Evolutionary conservation across 92 coral and sea anemone genomes (phyloP), one percentile per base, ranked within the genome.

Genomic region (Actinernus sp.): DNA sequence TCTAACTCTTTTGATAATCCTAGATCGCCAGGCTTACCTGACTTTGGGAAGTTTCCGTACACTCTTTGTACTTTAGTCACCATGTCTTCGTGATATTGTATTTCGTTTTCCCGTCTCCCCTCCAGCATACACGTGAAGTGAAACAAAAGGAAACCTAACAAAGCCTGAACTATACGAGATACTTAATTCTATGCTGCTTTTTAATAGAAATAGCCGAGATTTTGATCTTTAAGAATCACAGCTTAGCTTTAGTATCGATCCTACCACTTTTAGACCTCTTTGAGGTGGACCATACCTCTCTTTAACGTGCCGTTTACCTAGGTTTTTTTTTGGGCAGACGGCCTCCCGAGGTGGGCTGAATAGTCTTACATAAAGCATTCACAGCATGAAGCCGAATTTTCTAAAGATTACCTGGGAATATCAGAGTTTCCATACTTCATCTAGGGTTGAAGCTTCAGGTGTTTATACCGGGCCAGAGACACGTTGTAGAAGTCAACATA

Each of bases 361-460:
- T 37, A 46, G 57, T 29, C 71, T 31, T 46, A 19, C 28, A 62
- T 46, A 64, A 40, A 64, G 49, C n/a, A 12, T 18, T 26, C 71
- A 10, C 71, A 64, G 71, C 71, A 19, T 64, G 71, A 18, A 58
- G 58, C 34, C 29, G 59, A 64, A 46, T 37, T 21, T 7, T 46
- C 50, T 18, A 9, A 30, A 48, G 71, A 64, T 67, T 88, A 88
- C 94, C 94, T 88, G 90, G 94, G 73, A 88, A 88, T 44, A 88
- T 50, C 24, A 88, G 79, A 27, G 76, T 49, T 45, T 88, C 94
- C 94, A 88, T 88, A 29, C 30, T 65, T 41, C 52, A 58, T 21
- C n/a, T n/a, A n/a, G n/a, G n/a, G n/a, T 20, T 8, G 58, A 9
- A 25, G 31, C 21, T 43, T 13, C 58, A 26, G 26, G 18, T 17